Evolutionary conservation across 2,113 vertebrate genomes (phyloP), one percentile per base, ranked within the genome.

Genomic region (Myxocyprinus asiaticus): DNA sequence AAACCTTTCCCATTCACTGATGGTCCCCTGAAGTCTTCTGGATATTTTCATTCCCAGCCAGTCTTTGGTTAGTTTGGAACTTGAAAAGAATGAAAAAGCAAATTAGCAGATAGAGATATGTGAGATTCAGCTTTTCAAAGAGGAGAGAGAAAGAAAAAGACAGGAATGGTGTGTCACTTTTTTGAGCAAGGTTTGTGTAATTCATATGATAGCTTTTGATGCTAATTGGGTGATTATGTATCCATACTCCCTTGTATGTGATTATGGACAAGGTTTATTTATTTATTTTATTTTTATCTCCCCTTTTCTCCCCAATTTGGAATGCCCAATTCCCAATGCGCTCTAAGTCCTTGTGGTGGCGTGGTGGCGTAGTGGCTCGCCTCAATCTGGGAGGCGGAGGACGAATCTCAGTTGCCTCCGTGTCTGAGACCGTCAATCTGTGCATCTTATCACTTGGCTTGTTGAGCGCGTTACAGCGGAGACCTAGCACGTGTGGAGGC

Each of bases 1-100:
- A 48, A 9, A 48, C 47, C 9, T 48, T 7, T 48, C 47, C 47
- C 67, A 69, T 14, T 58, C 2, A 58, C 42, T 17, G 42, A 71
- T 77, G 92, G 92, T 89, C 89, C 89, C 86, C 88, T 82, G 82
- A 81, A 86, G 89, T 50, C 47, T 55, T 56, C 51, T 42, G 45
- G 15, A 62, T 58, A 73, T 72, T 72, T 59, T 72, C 14, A 47
- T 47, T 53, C 12, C 70, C 42, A 56, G 12, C 68, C 68, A 56
- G 22, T 9, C 22, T 33, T 33, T 33, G 22, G 3, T 33, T 33
- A 33, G 11, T 56, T 70, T 56, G 50, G 68, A 55, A 6, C 50
- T 55, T 43, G n/a, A 72, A 72, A 72, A 59, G 55, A 72, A 33
- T 33, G 22, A 59, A 72, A 59, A 44, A 15, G 4, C 61, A 47